Evolutionary conservation across 2,888 invertebrate species (phyloP).

Genomic region (Thecophora atra): DNA sequence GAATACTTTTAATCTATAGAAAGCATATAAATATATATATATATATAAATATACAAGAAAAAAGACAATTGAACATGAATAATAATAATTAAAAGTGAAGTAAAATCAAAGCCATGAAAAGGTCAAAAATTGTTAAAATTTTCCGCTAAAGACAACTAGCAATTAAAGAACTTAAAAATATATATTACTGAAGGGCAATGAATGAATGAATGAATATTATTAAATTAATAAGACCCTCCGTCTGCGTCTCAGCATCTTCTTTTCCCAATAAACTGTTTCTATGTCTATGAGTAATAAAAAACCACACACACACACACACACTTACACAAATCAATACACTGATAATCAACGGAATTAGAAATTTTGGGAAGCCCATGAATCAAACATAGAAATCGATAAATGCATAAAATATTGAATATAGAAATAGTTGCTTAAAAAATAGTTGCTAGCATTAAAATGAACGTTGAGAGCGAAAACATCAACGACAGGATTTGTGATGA

Average conservation of each 20-base stretch:
- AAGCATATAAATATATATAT: conserved; percentile 2
- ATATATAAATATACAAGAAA: conserved; percentile 1
- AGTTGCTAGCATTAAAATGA: too few relatives aligned
- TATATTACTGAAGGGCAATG: background rate
- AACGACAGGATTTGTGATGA: too few relatives aligned
- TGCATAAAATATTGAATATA: too few relatives aligned
- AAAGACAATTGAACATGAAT: background rate
- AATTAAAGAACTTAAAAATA: background rate
- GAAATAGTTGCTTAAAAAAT: too few relatives aligned
- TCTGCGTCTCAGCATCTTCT: background rate
- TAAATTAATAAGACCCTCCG: too few relatives aligned
- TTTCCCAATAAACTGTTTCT: conserved; percentile 1
- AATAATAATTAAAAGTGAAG: too few relatives aligned
- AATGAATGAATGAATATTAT: too few relatives aligned
- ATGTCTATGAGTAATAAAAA: conserved; percentile 13
- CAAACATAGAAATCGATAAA: too few relatives aligned
- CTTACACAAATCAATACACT: conserved; percentile 31
- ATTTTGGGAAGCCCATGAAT: too few relatives aligned
- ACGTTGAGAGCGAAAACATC: too few relatives aligned
- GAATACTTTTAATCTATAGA: background rate
- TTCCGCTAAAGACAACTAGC: conserved; percentile 5
- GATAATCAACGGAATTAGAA: too few relatives aligned
- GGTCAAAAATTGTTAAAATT: background rate
- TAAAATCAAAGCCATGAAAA: conserved; percentile 13
- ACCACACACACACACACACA: conserved; percentile 11